A percentile compares a stretch with the other conserved stretches of the same genome.
Conservation (phyloP, 2,113 vertebrate genomes). For the Menidia beryllina region DNA sequence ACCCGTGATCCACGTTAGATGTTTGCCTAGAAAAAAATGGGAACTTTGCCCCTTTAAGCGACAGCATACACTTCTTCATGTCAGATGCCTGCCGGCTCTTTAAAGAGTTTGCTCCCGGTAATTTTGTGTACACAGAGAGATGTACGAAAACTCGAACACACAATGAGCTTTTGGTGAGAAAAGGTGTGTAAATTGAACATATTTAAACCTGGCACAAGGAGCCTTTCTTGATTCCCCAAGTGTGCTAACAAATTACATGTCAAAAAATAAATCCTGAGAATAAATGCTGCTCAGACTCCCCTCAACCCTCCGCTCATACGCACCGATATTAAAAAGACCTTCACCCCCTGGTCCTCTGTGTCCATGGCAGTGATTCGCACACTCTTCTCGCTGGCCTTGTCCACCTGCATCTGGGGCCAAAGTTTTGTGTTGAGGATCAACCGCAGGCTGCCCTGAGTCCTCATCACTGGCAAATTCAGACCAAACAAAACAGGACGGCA, state of each 20-base stretch:
- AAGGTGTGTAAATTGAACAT: no score
- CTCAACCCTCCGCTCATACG: constrained; percentile 4
- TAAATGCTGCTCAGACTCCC: not conserved
- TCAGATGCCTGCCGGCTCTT: constrained; percentile 15
- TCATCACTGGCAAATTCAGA: constrained; percentile 88
- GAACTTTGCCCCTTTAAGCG: not conserved
- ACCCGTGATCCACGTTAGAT: constrained; percentile 18
- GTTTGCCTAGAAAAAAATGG: not conserved
- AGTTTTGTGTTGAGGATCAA: constrained; percentile 99
- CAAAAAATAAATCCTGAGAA: not conserved
- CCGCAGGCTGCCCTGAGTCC: constrained; percentile 96
- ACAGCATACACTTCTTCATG: constrained; percentile 1
- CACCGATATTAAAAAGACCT: constrained; percentile 99
- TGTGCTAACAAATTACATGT: not conserved
- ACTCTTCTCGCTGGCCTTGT: constrained; percentile 98
- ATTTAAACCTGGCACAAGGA: no score
- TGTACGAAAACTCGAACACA: not conserved
- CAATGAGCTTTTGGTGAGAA: no score
- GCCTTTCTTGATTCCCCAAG: no score
- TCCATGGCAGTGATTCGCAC: constrained; percentile 98
- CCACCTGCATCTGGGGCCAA: constrained; percentile 99
- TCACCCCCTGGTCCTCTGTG: constrained; percentile 98
- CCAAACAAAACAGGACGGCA: constrained; percentile 21
- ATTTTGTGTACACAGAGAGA: no score
- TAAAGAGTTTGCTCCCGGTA: constrained; percentile 1